Evolutionary conservation across 1,140 invertebrate species (phyloP).

Genomic region (Adoxophyes honmai): DNA sequence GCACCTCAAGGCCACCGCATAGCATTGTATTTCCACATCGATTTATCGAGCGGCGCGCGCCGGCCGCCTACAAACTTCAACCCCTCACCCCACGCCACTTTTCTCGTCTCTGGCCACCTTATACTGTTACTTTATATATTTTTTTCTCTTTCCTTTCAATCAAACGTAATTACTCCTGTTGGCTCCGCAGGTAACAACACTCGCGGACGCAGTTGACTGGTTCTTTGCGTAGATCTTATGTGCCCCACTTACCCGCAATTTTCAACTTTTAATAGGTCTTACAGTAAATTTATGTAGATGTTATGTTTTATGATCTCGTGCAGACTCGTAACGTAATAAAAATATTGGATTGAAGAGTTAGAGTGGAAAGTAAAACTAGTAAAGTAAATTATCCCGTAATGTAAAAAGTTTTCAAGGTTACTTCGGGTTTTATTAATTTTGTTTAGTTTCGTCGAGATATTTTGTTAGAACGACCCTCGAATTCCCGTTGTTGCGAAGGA

Average conservation of each 20-base stretch:
- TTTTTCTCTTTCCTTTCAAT: conserved; percentile 37
- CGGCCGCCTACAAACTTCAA: conserved; percentile 40
- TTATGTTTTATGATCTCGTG: not conserved
- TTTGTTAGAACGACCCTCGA: not conserved
- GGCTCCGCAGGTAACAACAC: not conserved
- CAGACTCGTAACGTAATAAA: not conserved
- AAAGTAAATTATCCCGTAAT: not conserved
- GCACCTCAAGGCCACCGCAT: conserved; percentile 68
- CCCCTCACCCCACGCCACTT: conserved; percentile 34
- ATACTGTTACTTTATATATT: conserved; percentile 29
- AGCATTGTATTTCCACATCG: conserved; percentile 69
- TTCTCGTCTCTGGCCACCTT: conserved; percentile 28
- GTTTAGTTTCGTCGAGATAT: not conserved
- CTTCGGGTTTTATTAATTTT: not conserved
- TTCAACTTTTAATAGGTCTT: not conserved
- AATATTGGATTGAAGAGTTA: not conserved
- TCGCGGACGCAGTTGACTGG: conserved; percentile 3
- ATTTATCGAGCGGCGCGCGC: conserved; percentile 74
- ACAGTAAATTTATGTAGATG: not conserved
- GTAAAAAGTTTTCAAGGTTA: conserved; percentile 11
- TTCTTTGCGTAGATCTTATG: not conserved
- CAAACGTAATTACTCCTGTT: not conserved
- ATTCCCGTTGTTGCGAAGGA: not conserved
- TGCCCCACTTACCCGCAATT: not conserved
- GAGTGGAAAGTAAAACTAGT: not conserved